These are phyloP conservation scores for Druceiella hillmani DNA, from an alignment of 2,888 invertebrate genomes.

Conservation along the genomic window DNA sequence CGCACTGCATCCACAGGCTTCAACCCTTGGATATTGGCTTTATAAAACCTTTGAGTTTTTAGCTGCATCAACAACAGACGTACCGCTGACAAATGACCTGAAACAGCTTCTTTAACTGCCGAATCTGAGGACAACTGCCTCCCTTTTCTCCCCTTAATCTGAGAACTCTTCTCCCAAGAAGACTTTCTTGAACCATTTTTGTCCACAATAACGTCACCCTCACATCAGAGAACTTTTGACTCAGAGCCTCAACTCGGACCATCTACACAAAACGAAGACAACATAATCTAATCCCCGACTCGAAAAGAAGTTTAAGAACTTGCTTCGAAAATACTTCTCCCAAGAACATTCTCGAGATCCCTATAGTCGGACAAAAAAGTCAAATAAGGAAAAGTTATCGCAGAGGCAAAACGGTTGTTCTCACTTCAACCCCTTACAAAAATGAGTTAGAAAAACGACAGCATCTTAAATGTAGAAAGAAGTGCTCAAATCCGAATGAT, in stretches of 20 bases:
- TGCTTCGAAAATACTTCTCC: constrained; percentile 18
- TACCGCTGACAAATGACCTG: no score
- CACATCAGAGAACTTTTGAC: constrained; percentile 11
- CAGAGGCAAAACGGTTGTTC: constrained; percentile 24
- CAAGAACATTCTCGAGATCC: constrained; percentile 19
- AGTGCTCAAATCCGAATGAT: constrained; percentile 20
- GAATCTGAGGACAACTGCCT: no score
- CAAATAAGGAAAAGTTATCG: constrained; percentile 22
- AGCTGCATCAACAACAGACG: no score
- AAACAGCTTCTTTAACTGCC: no score
- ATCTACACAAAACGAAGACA: constrained; percentile 5
- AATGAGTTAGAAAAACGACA: constrained; percentile 22
- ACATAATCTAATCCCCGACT: constrained; percentile 10
- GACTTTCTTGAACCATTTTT: no score
- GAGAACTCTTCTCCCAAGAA: constrained; percentile 3
- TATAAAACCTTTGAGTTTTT: no score
- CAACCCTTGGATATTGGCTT: no score
- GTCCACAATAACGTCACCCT: no score
- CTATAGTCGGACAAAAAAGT: constrained; percentile 16
- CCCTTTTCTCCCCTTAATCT: no score
- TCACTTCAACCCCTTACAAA: constrained; percentile 25
- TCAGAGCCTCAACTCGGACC: constrained; percentile 7
- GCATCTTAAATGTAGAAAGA: constrained; percentile 20
- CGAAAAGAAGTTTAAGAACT: constrained; percentile 12
- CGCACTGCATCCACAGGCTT: no score